Evolutionary conservation across 2,113 vertebrate genomes (phyloP).

Genomic region (Pachycephala philippinensis): DNA sequence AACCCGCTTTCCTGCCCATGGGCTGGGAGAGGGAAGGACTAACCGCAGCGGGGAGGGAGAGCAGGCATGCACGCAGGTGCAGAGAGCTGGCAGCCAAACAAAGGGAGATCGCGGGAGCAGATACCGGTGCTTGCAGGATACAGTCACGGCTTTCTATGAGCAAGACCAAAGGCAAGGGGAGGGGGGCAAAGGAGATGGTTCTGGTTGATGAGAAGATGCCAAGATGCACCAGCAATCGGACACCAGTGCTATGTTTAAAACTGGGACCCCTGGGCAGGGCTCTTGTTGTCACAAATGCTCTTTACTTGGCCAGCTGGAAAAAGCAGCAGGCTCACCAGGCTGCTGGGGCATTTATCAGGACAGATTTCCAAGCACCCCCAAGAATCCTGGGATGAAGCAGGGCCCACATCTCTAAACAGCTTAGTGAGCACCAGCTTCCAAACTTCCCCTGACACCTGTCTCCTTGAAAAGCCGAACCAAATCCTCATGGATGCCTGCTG

Average conservation of each 20-base stretch:
- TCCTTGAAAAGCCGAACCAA: not conserved
- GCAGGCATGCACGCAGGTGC: constrained; percentile 33
- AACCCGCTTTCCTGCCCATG: not conserved
- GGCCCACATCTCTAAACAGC: not conserved
- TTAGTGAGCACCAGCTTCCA: not conserved
- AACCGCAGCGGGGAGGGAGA: not conserved
- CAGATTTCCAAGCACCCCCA: rapidly evolving
- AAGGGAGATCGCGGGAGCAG: constrained; percentile 41
- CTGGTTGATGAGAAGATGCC: not conserved
- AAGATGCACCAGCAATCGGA: not conserved
- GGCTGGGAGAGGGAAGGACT: constrained; percentile 8
- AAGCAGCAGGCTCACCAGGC: not conserved
- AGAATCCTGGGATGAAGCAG: not conserved
- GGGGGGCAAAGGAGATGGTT: not conserved
- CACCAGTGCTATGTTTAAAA: not conserved
- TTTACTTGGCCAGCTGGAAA: not conserved
- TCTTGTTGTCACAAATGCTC: not conserved
- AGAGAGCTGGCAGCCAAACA: constrained; percentile 54
- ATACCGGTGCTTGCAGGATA: not conserved
- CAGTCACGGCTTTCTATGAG: not conserved
- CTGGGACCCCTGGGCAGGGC: not conserved
- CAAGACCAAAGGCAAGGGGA: not conserved
- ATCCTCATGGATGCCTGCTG: not conserved
- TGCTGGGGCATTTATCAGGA: not conserved
- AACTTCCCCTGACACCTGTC: not conserved